A percentile compares a stretch with the other conserved stretches of the same genome.
phyloP scores from a whole-genome alignment of 2,888 invertebrate genomes.

The Aporophyla lueneburgensis region DNA sequence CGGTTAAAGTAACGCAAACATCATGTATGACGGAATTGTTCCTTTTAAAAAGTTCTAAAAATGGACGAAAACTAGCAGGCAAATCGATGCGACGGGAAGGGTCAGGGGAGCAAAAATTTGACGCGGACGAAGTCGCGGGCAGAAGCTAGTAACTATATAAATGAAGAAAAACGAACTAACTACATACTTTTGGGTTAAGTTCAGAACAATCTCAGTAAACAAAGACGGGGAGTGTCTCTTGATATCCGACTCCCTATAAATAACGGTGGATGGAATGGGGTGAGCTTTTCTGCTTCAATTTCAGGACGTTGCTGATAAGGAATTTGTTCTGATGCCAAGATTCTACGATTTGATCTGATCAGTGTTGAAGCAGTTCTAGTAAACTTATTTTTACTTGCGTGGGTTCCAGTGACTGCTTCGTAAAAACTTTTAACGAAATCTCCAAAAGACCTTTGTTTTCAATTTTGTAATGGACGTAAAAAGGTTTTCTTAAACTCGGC shows the following conservation, averaged over 20 bases:
- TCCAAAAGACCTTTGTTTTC: conserved; percentile 32
- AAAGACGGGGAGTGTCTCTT: conserved; percentile 31
- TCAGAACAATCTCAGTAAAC: conserved; percentile 53
- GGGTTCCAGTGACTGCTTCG: conserved; percentile 20
- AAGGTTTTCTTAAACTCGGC: conserved; percentile 19
- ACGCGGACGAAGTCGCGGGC: no score
- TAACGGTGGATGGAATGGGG: conserved; percentile 31
- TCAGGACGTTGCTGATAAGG: conserved; percentile 35
- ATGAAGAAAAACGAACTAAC: conserved; percentile 41
- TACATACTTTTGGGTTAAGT: conserved; percentile 47
- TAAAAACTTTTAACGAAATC: conserved; percentile 15
- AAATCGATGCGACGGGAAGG: no score
- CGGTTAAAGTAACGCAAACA: no score
- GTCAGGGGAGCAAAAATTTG: no score
- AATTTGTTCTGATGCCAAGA: conserved; percentile 44
- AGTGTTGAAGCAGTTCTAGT: conserved; percentile 22
- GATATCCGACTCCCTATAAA: conserved; percentile 50
- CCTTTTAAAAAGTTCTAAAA: no score
- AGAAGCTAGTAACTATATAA: conserved; percentile 29
- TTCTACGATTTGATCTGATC: conserved; percentile 24
- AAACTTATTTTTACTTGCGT: conserved; percentile 27
- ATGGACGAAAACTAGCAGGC: no score
- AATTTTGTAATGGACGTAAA: conserved; percentile 24
- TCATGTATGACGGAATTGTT: no score
- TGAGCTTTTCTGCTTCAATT: conserved; percentile 40